These are phyloP conservation scores for Anthoscopus minutus DNA, from an alignment of 2,113 vertebrate species.

Conservation along the genomic window DNA sequence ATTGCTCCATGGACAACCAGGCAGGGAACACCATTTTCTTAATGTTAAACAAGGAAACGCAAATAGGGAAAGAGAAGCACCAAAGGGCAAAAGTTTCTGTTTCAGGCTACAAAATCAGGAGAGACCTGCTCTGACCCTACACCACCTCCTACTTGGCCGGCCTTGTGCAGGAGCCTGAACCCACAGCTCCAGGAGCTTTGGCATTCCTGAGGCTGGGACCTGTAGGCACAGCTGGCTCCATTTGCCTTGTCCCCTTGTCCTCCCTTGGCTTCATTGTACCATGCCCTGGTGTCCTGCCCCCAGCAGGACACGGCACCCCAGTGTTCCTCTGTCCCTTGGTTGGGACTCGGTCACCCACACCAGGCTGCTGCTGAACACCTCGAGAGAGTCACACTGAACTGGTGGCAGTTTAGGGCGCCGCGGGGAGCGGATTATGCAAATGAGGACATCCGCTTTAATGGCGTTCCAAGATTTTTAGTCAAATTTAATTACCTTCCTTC, in stretches of 20 bases:
- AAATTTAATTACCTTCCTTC: slow-evolving; percentile 52
- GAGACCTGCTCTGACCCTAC: fast-evolving
- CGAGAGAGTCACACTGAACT: background rate
- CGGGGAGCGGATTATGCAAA: background rate
- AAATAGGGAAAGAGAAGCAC: background rate
- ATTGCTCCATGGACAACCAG: background rate
- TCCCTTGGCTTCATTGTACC: too few species aligned
- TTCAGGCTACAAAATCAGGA: background rate
- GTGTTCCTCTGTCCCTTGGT: fast-evolving
- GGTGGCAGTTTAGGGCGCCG: background rate
- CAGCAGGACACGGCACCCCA: fast-evolving
- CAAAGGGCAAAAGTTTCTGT: background rate
- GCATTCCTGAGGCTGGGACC: fast-evolving
- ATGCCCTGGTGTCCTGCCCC: background rate
- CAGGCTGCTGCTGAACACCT: background rate
- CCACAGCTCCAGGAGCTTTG: background rate
- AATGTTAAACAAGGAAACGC: background rate
- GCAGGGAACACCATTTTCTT: background rate
- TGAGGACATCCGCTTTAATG: background rate
- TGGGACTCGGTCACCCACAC: background rate
- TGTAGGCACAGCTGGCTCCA: background rate
- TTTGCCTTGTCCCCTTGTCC: background rate
- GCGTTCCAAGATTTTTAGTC: slow-evolving; percentile 16
- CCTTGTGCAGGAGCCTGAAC: too few species aligned
- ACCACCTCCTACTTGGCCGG: background rate